phyloP scores from a whole-genome alignment of 2,888 invertebrate genomes.

The Eilema sororculum region DNA sequence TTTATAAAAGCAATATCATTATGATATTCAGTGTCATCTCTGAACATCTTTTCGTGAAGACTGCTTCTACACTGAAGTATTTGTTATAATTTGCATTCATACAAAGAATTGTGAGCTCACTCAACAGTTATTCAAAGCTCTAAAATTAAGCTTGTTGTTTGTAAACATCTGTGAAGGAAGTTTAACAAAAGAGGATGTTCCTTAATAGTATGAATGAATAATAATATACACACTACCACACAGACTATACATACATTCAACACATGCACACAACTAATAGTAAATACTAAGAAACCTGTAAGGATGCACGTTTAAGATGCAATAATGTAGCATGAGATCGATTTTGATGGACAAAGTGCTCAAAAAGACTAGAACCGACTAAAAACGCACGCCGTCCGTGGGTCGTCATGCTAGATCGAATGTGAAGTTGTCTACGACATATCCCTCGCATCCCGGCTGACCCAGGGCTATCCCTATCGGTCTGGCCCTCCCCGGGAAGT shows the following conservation, averaged over 20 bases:
- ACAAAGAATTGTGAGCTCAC: not conserved
- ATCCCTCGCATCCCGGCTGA: too few species aligned
- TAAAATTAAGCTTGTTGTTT: slow-evolving; percentile 10
- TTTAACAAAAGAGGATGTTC: slow-evolving; percentile 9
- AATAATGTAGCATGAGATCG: too few species aligned
- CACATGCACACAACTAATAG: not conserved
- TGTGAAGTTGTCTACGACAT: too few species aligned
- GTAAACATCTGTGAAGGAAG: slow-evolving; percentile 6
- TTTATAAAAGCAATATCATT: too few species aligned
- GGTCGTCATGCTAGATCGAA: too few species aligned
- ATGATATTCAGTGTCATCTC: too few species aligned
- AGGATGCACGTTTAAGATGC: not conserved
- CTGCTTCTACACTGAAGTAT: not conserved
- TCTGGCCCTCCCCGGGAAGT: too few species aligned
- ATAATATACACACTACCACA: not conserved
- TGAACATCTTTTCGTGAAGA: not conserved
- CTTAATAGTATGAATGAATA: slow-evolving; percentile 8
- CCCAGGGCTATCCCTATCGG: too few species aligned
- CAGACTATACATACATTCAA: not conserved
- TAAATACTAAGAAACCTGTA: not conserved
- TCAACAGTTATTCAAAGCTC: slow-evolving; percentile 12
- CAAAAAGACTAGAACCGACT: too few species aligned
- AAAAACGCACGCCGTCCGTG: too few species aligned
- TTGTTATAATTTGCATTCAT: not conserved
- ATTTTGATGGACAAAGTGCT: too few species aligned